phyloP scores from a whole-genome alignment of 2,113 vertebrate species.

The Monarcha castaneiventris region DNA sequence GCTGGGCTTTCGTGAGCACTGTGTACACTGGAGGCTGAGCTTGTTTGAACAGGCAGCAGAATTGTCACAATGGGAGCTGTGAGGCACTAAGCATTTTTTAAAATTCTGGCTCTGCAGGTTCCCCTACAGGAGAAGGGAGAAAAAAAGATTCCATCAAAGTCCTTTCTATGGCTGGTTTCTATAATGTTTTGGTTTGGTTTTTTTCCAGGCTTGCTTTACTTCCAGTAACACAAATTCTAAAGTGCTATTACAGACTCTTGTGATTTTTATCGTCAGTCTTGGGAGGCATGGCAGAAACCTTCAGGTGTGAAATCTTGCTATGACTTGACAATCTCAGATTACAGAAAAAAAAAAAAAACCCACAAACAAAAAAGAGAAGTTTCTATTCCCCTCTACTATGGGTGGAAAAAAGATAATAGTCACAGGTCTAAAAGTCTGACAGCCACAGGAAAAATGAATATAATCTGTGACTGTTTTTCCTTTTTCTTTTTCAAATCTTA shows the following conservation, averaged over 20 bases:
- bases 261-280: background rate
- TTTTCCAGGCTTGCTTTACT: background rate
- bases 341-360: background rate
- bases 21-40: slow-evolving; percentile 12
- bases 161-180: background rate
- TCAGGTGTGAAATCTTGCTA: background rate
- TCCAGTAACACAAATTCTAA: background rate
- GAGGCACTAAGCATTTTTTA: background rate
- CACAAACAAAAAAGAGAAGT: no score
- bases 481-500: background rate
- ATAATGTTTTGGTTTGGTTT: background rate
- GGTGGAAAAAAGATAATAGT: background rate
- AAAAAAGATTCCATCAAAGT: background rate
- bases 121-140: background rate
- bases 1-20: background rate
- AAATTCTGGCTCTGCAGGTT: background rate
- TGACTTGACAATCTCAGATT: background rate
- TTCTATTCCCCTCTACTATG: background rate
- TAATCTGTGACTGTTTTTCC: background rate
- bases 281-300: background rate
- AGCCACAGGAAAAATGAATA: background rate
- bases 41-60: slow-evolving; percentile 35
- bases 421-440: background rate
- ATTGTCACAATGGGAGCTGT: background rate
- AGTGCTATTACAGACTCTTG: background rate